A percentile compares a stretch with the other conserved stretches of the same genome.
phyloP scores from a whole-genome alignment of 2,888 invertebrate species.

The Brenthis ino region DNA sequence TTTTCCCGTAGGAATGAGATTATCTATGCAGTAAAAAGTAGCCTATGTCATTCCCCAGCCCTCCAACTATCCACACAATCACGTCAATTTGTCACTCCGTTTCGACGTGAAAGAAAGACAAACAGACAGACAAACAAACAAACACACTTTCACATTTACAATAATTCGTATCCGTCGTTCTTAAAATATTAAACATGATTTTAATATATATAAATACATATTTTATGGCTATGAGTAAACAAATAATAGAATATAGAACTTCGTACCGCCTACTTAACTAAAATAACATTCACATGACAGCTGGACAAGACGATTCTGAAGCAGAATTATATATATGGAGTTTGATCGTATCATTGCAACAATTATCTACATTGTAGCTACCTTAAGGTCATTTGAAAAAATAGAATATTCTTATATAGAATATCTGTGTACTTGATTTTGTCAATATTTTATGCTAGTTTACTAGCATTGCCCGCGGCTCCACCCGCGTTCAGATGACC shows the following conservation, averaged over 20 bases:
- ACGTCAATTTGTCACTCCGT: too few species aligned
- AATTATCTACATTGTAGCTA: background rate
- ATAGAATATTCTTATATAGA: too few species aligned
- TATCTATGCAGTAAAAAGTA: too few species aligned
- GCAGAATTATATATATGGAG: background rate
- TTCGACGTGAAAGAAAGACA: too few species aligned
- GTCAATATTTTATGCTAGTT: background rate
- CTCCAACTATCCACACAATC: too few species aligned
- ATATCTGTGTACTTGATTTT: too few species aligned
- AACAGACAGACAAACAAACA: too few species aligned
- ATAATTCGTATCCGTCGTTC: background rate
- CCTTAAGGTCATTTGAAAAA: too few species aligned
- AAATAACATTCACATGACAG: conserved; percentile 17
- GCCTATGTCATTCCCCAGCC: too few species aligned
- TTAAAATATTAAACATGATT: background rate
- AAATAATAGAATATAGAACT: conserved; percentile 1
- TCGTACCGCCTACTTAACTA: conserved; percentile 4
- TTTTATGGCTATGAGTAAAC: background rate
- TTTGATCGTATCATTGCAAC: conserved; percentile 9
- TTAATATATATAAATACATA: background rate
- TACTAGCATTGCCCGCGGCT: too few species aligned
- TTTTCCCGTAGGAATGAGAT: too few species aligned
- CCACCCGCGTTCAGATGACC: too few species aligned
- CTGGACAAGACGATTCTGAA: conserved; percentile 12
- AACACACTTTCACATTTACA: background rate